Base-by-base conservation (phyloP, 2,888 invertebrate genomes). In the Papilio gigon region DNA sequence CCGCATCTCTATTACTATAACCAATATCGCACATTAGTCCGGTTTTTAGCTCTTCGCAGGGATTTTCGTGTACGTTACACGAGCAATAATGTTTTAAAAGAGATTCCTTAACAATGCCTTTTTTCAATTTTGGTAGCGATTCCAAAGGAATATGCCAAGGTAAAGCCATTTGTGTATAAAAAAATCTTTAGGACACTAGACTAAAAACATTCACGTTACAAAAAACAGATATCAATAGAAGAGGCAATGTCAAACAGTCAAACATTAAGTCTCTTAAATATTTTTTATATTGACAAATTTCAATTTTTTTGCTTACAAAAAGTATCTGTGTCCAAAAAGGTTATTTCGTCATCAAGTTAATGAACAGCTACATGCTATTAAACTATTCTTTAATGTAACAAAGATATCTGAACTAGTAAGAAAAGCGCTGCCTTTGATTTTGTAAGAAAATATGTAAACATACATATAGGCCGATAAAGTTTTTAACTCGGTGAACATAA, bases 11-110 rank as follows among this genome's bases (percentile, higher is more conserved):
- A 72, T 91, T 90, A 65, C 76, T 77, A n/a, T 77, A 73, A 9
- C 89, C 85, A 72, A 92, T 89, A 72, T 90, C 90, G 75, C 90
- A 91, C 91, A 92, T 90, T 6, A 92, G 77, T 1, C 89, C 91
- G 2, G 88, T 88, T 76, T 90, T 88, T 35, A 90, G 72, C 75
- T 91, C 91, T 79, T 90, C 90, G 59, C 82, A 84, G n/a, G 91
- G 88, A 70, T 75, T 79, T 66, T 84, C 82, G 71, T 92, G 84
- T 64, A 91, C 74, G 69, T 87, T 77, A 47, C 90, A 53, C 62
- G 82, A 84, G 71, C 87, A 84, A 70, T 85, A 86, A 79, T 91
- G 90, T 77, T 90, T 87, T 14, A 87, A 71, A 47, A 86, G 72
- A 0, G 84, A 84, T 74, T 86, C 79, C 12, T 83, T 74, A 12